phyloP scores from a whole-genome alignment of 2,797 vertebrate genomes.

The Epinephelus coioides region DNA sequence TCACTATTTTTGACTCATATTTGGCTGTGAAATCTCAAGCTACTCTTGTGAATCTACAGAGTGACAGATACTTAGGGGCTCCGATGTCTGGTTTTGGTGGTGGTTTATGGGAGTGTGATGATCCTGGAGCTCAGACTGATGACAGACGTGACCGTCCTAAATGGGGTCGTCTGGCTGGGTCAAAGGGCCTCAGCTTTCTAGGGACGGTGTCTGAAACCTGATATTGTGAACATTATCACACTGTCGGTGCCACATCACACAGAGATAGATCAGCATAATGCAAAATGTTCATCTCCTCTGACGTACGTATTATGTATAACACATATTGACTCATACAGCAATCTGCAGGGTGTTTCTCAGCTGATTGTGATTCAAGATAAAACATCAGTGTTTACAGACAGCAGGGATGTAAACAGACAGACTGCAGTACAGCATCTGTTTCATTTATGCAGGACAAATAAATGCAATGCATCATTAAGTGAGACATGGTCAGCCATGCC shows the following conservation, averaged over 20 bases:
- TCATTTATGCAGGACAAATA: neutral
- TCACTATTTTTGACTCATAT: neutral
- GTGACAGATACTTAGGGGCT: conserved; percentile 26
- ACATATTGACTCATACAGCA: neutral
- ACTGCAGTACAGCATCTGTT: neutral
- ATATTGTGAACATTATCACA: conserved; percentile 18
- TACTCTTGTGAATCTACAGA: conserved; percentile 2
- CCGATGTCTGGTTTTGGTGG: conserved; percentile 25
- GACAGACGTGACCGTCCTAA: conserved; percentile 31
- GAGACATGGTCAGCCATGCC: too few relatives aligned
- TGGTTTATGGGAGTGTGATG: conserved; percentile 27
- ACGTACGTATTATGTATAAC: neutral
- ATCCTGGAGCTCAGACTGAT: conserved; percentile 37
- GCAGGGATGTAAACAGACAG: neutral
- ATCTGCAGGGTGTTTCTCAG: neutral
- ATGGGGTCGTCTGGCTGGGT: conserved; percentile 26
- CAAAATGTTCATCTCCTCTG: neutral
- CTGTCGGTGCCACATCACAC: neutral
- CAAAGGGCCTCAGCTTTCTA: conserved; percentile 44
- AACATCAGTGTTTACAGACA: neutral
- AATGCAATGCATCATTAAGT: too few relatives aligned
- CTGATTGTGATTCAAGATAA: neutral
- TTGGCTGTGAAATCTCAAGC: neutral
- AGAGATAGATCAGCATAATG: neutral
- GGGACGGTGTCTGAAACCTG: conserved; percentile 30